These are phyloP conservation scores for Battus philenor DNA, from an alignment of 1,140 invertebrate genomes.

Conservation along the genomic window DNA sequence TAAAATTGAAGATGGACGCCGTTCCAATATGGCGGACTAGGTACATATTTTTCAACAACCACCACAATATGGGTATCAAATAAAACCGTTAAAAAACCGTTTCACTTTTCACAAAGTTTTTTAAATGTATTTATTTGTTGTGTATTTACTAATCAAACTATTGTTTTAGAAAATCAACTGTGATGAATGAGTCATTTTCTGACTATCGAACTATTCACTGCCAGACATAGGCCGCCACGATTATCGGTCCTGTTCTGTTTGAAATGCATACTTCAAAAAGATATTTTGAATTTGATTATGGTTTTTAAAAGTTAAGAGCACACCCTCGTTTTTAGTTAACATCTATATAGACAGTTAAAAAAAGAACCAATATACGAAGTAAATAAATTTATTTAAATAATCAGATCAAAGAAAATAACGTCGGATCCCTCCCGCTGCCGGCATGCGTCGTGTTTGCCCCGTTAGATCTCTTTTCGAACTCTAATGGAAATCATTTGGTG, in stretches of 20 bases:
- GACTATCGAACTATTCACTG: no score
- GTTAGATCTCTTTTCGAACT: conserved; percentile 15
- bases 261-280: background rate
- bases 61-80: no score
- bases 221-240: no score
- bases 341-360: background rate
- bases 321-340: background rate
- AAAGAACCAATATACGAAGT: conserved; percentile 6
- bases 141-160: conserved; percentile 40
- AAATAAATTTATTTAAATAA: conserved; percentile 16
- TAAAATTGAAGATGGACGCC: no score
- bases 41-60: no score
- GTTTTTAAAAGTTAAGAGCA: background rate
- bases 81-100: no score
- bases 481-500: conserved; percentile 16
- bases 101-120: no score
- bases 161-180: conserved; percentile 61
- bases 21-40: no score
- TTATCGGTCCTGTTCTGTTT: no score
- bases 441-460: conserved; percentile 8
- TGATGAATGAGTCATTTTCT: no score
- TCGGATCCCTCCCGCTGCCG: conserved; percentile 4
- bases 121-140: no score
- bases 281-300: background rate
- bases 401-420: conserved; percentile 14